Evolutionary conservation across 2,113 vertebrate species (phyloP), one percentile per base, ranked within the genome.

Genomic region (Turdus rufiventris): DNA sequence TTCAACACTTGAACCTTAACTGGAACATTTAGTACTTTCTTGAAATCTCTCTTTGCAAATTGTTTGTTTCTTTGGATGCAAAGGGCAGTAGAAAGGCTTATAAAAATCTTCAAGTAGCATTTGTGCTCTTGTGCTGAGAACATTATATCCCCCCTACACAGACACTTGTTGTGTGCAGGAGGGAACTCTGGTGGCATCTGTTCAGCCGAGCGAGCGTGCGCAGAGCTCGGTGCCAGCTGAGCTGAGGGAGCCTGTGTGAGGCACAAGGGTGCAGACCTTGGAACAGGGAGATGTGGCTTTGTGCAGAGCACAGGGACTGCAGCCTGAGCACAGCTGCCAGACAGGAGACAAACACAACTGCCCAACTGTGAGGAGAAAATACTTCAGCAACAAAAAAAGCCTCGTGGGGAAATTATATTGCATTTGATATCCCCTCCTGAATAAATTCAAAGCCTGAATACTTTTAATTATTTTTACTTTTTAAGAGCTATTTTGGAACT

Each of bases 1-100:
- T 97, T 97, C 94, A 92, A 74, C 92, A 85, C 94, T 96, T 95
- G 89, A 96, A 96, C 95, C 91, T 86, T 93, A 67, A 92, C 94
- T 95, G 93, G 95, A 97, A 97, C 96, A 96, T 95, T 92, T 72
- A 87, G 96, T 97, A 94, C 94, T 97, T 96, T 81, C 91, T 93
- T 21, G 5, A 92, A 94, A 92, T 94, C 84, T 96, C 94, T 94
- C 77, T 85, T 85, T 74, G 60, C 88, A 91, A 95, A 88, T 85
- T 4, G 3, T 93, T 96, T 93, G 83, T 96, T 96, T 93, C 94
- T 95, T 90, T 85, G 91, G 80, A 91, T 96, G 84, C 88, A 93
- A 95, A 93, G 89, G 94, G 93, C 86, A 94, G 68, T 72, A 53
- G 80, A 93, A 91, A 94, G 86, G 73, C 89, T 95, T 96, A 92